A percentile compares a stretch with the other conserved stretches of the same genome.
Evolutionary conservation across 2,113 vertebrate species (phyloP).

Genomic region (Thamnophis sirtalis): DNA sequence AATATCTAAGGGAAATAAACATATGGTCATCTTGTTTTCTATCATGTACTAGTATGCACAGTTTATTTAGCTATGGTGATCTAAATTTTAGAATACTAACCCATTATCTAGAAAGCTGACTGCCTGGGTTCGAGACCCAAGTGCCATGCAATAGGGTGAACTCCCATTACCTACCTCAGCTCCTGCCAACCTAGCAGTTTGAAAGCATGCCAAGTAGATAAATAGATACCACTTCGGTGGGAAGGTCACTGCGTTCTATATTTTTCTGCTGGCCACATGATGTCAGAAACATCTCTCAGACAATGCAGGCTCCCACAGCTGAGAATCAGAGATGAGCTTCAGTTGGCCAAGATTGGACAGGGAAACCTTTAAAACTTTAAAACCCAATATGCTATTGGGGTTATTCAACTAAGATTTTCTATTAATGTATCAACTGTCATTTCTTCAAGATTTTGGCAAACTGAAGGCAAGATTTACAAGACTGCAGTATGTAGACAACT

Average conservation of each 20-base stretch:
- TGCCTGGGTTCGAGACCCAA: neutral
- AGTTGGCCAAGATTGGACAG: neutral
- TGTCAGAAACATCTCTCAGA: neutral
- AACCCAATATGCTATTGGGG: neutral
- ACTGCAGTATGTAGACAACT: neutral
- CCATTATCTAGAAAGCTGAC: neutral
- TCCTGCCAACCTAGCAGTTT: neutral
- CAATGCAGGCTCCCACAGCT: neutral
- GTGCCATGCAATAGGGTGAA: neutral
- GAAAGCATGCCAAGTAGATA: neutral
- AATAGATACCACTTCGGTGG: neutral
- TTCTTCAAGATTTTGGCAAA: neutral
- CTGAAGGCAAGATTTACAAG: neutral
- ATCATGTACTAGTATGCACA: neutral
- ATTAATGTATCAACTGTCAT: neutral
- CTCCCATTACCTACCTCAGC: neutral
- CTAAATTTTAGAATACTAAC: neutral
- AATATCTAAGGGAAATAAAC: neutral
- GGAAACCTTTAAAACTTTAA: neutral
- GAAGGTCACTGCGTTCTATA: neutral
- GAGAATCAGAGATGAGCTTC: neutral
- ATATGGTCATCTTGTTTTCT: neutral
- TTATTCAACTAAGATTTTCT: neutral
- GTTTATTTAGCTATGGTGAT: neutral
- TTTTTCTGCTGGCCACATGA: neutral